Evolutionary conservation across 2,888 invertebrate species (phyloP), one percentile per base, ranked within the genome.

Genomic region (Pyrochroa serraticornis): DNA sequence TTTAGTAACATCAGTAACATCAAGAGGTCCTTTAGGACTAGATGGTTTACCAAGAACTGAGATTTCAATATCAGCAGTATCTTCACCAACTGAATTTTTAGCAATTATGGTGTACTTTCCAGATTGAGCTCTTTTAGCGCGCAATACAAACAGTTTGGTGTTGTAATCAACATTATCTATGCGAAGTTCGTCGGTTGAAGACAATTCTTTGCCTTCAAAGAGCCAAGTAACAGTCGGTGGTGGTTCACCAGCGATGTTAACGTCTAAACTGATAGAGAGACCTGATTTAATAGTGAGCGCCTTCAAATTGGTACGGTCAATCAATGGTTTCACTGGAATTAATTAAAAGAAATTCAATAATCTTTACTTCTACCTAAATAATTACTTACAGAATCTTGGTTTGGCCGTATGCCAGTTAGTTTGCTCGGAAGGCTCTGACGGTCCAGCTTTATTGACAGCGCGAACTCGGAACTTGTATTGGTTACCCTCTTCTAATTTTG

Each of bases 391-490:
- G 86, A 88, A 93, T 78, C 94, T 83, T 14, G 95, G 82, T 75
- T 95, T 95, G 65, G 93, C 94, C 2, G 91, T 91, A 72, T 95
- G 95, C 83, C 93, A 93, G 80, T 92, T 91, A 47, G 94, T 94
- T 74, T 92, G 91, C 79, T 95, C 95, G 14, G 93, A 93, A 0
- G 95, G 93, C 70, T 94, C 93, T 0, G 95, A 95, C 37, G 88
- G 89, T 1, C 99, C 98, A 41, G 96, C 96, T 81, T 95, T 94
- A 81, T 99, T 99, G 8, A 97, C 82, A 12, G 98, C 98, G n/a
- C 92, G 85, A 1, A 96, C 87, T 33, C 95, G 84, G 85, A 97
- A 97, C 79, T 97, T 95, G 77, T 97, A 97, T 74, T 95, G 95
- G 78, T 94, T 94, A 12, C 95, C 95, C 80, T 95, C 94, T 74